Evolutionary conservation across 2,888 invertebrate genomes (phyloP).

Genomic region (Ellobium chinense): DNA sequence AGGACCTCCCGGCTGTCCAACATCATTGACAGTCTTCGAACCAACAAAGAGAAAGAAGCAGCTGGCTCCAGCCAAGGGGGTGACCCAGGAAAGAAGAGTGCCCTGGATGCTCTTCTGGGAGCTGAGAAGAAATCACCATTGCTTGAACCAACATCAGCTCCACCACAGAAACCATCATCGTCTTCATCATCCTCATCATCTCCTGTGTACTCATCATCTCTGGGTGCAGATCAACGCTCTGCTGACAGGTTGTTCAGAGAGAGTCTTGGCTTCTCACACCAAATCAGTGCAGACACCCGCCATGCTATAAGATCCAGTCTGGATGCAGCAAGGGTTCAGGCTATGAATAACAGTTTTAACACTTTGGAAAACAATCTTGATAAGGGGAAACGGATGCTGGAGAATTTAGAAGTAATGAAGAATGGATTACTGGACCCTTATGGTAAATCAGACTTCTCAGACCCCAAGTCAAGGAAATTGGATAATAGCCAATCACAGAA

Average conservation of each 20-base stretch:
- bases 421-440: constrained; percentile 42
- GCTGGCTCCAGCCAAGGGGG: not conserved
- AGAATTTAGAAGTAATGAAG: constrained; percentile 43
- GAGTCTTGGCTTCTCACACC: constrained; percentile 35
- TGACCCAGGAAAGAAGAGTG: constrained; percentile 25
- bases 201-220: constrained; percentile 2
- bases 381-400: constrained; percentile 44
- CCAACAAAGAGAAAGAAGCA: constrained; percentile 55
- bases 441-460: constrained; percentile 19
- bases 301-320: constrained; percentile 40
- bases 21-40: constrained; percentile 59
- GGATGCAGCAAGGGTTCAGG: constrained; percentile 43
- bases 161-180: not conserved
- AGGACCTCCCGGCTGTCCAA: constrained; percentile 57
- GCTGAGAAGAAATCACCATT: constrained; percentile 20
- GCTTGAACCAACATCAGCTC: not conserved
- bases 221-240: constrained; percentile 1
- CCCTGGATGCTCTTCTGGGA: constrained; percentile 36
- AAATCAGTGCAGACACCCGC: constrained; percentile 36
- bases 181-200: constrained; percentile 7
- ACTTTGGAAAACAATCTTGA: constrained; percentile 41
- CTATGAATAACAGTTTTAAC: constrained; percentile 43
- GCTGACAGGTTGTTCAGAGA: constrained; percentile 34
- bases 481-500: constrained; percentile 30
- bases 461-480: constrained; percentile 25